phyloP scores from a whole-genome alignment of 1,140 invertebrate genomes.

The Periplaneta americana region DNA sequence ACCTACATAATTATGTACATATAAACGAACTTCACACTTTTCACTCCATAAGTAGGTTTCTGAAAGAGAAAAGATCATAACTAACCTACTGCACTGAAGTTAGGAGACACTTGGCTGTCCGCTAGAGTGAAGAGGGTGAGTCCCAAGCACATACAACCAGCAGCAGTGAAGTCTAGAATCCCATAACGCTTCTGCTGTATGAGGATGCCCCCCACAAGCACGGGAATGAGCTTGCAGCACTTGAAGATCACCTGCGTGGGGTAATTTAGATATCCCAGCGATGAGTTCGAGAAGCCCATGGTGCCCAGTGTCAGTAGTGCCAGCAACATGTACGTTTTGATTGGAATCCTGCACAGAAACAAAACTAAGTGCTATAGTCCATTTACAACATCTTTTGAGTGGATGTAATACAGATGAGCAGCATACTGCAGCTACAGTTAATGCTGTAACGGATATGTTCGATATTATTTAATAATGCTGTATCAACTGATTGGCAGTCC shows the following conservation, averaged over 20 bases:
- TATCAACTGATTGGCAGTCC: too few species aligned
- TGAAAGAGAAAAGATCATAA: too few species aligned
- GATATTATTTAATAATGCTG: neutral
- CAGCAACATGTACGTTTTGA: slow-evolving; percentile 72
- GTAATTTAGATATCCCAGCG: slow-evolving; percentile 93
- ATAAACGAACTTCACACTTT: too few species aligned
- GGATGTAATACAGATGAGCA: too few species aligned
- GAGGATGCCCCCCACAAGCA: slow-evolving; percentile 84
- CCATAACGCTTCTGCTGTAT: slow-evolving; percentile 89
- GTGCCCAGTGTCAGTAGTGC: slow-evolving; percentile 87
- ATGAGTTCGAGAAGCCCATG: slow-evolving; percentile 94
- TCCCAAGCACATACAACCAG: slow-evolving; percentile 84
- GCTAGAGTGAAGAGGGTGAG: slow-evolving; percentile 89
- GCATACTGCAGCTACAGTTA: too few species aligned
- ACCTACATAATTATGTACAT: too few species aligned
- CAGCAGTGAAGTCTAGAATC: slow-evolving; percentile 76
- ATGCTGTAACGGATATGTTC: too few species aligned
- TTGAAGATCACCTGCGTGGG: slow-evolving; percentile 92
- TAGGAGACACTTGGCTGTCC: slow-evolving; percentile 84
- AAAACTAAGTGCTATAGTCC: too few species aligned
- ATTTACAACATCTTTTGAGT: too few species aligned
- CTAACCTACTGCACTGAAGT: slow-evolving; percentile 68
- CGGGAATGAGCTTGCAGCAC: slow-evolving; percentile 95
- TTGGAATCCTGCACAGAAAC: slow-evolving; percentile 66
- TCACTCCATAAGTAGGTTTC: too few species aligned